phyloP scores from a whole-genome alignment of 2,888 invertebrate genomes.

The Lysandra coridon region DNA sequence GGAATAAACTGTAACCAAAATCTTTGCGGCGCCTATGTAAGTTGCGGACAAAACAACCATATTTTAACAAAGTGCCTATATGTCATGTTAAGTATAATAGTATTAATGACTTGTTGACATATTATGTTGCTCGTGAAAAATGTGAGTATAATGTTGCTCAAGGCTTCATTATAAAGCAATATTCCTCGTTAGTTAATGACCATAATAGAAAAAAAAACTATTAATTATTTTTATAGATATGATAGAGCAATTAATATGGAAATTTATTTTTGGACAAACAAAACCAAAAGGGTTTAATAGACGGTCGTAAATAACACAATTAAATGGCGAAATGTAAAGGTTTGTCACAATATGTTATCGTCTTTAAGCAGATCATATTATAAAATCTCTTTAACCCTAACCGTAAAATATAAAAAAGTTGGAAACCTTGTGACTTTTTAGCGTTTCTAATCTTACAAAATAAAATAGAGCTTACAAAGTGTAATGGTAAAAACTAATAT shows the following conservation, averaged over 20 bases:
- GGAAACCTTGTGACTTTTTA: too few relatives aligned
- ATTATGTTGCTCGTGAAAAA: neutral
- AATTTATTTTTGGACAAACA: neutral
- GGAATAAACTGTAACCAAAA: too few relatives aligned
- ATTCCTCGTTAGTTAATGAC: neutral
- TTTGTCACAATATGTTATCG: neutral
- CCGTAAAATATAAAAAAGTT: too few relatives aligned
- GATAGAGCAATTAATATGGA: slow-evolving; percentile 7
- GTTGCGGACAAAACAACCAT: too few relatives aligned
- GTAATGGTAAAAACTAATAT: too few relatives aligned
- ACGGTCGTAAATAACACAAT: neutral
- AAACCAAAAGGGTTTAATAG: neutral
- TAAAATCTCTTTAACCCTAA: too few relatives aligned
- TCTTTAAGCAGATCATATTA: neutral
- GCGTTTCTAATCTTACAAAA: too few relatives aligned
- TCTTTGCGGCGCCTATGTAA: too few relatives aligned
- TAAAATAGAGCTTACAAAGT: too few relatives aligned
- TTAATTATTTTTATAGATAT: neutral
- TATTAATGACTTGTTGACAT: neutral
- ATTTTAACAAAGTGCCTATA: neutral
- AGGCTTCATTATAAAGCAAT: neutral
- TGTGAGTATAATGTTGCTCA: neutral
- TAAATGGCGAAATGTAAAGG: neutral
- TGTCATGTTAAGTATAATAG: neutral
- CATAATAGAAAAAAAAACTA: neutral